Evolutionary conservation across 1,140 invertebrate species (phyloP), one percentile per base, ranked within the genome.

Genomic region (Pseudoatta argentina): DNA sequence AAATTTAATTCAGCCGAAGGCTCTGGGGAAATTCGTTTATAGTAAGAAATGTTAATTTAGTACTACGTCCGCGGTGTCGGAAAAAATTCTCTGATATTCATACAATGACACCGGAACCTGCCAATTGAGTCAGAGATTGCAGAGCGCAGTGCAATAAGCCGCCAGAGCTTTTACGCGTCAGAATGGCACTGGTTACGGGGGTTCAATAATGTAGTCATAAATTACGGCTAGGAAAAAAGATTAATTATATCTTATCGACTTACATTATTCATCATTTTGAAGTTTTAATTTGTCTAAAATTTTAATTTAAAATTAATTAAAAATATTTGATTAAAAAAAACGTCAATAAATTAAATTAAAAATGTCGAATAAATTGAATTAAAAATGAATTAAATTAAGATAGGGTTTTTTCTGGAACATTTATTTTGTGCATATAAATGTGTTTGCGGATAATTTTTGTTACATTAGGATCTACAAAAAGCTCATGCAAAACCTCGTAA

Each of bases 21-120:
- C 79, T 61, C 79, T 69, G 79, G 53, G 79, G 55, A 82, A 82
- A 82, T 82, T 82, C 79, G 55, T 73, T 82, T 82, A 73, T 82
- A 67, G 79, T 82, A 73, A 82, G 79, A 82, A 82, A 82, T 82
- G 55, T 82, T 82, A 82, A 82, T 82, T 73, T 73, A 59, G 67
- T 73, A 48, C 67, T 27, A 16, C 24, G 53, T 44, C 34, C 53
- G 67, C 53, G 51, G 16, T 82, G 39, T 18, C 24, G 7, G 39
- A 21, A 5, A 61, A 82, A 82, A 73, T 82, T 73, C 34, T 73
- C 55, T 82, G 67, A 82, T 82, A 82, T 82, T 73, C 78, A 24
- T n/a, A 30, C 79, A 73, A 82, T 24, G 79, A 81, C 64, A 69
- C 77, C 67, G 55, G 67, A 82, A 82, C 67, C 67, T 73, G 79